A percentile compares a stretch with the other conserved stretches of the same genome.
phyloP scores from a whole-genome alignment of 2,888 invertebrate species.

The Ramazzottius varieornatus region DNA sequence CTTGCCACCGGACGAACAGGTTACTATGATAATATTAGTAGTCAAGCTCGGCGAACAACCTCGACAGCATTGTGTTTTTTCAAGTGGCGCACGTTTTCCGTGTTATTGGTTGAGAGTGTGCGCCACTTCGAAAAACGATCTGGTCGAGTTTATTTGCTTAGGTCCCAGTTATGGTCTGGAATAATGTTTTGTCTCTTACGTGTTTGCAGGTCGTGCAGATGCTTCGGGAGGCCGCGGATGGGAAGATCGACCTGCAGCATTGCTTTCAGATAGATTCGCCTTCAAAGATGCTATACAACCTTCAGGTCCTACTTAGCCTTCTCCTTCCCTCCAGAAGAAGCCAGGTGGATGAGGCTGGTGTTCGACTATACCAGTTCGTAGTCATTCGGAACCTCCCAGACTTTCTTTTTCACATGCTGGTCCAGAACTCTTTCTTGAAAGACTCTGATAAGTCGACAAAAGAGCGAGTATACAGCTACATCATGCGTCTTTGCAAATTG shows the following conservation, averaged over 20 bases:
- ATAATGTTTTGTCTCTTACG: no score
- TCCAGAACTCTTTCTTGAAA: slow-evolving; percentile 55
- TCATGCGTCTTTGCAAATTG: slow-evolving; percentile 6
- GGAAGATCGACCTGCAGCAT: no score
- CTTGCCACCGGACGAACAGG: background rate
- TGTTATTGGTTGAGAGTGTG: no score
- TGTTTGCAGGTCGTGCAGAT: no score
- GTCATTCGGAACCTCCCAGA: background rate
- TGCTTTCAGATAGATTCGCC: background rate
- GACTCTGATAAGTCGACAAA: slow-evolving; percentile 47
- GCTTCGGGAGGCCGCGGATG: no score
- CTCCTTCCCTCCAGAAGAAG: slow-evolving; percentile 9
- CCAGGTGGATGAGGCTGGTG: slow-evolving; percentile 19
- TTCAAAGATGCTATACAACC: background rate
- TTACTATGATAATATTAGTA: background rate
- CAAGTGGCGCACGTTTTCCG: no score
- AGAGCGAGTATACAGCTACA: slow-evolving; percentile 7
- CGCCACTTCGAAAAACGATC: no score
- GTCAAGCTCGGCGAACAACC: no score
- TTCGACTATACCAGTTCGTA: background rate
- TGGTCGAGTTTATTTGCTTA: no score
- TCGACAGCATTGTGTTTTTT: no score
- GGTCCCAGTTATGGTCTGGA: no score
- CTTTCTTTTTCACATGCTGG: slow-evolving; percentile 48
- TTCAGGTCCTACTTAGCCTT: background rate